Conservation (phyloP, 2,113 vertebrate species). For the Indicator maculatus region DNA sequence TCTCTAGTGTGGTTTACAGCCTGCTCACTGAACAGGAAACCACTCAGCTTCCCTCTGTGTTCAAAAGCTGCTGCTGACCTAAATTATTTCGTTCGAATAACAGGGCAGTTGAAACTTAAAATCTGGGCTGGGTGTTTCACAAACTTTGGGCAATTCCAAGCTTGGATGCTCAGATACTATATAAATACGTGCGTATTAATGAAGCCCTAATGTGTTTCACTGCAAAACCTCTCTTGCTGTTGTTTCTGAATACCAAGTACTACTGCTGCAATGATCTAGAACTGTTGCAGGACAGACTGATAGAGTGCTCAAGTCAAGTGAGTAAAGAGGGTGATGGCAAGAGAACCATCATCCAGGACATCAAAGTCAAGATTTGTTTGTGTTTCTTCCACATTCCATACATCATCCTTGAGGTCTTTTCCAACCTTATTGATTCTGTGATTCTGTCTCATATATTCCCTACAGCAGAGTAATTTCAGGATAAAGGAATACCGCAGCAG, state of each 20-base stretch:
- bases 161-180: not conserved
- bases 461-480: not conserved
- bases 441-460: not conserved
- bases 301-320: not conserved
- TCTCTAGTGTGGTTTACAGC: not conserved
- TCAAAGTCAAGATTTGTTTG: not conserved
- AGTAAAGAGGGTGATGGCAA: not conserved
- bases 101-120: not conserved
- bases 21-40: conserved; percentile 18
- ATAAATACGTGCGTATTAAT: not conserved
- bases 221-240: not conserved
- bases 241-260: not conserved
- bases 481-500: not conserved
- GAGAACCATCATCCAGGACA: not conserved
- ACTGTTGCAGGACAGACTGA: not conserved
- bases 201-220: not conserved
- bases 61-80: not conserved
- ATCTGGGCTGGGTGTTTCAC: not conserved
- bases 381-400: not conserved
- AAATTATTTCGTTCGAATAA: not conserved
- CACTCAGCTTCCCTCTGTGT: not conserved
- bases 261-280: not conserved
- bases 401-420: not conserved
- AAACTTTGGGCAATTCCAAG: not conserved
- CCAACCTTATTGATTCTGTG: too few species aligned